Base-by-base conservation (phyloP, 1,140 invertebrate genomes). In the Pseudomyrmex sp. region DNA sequence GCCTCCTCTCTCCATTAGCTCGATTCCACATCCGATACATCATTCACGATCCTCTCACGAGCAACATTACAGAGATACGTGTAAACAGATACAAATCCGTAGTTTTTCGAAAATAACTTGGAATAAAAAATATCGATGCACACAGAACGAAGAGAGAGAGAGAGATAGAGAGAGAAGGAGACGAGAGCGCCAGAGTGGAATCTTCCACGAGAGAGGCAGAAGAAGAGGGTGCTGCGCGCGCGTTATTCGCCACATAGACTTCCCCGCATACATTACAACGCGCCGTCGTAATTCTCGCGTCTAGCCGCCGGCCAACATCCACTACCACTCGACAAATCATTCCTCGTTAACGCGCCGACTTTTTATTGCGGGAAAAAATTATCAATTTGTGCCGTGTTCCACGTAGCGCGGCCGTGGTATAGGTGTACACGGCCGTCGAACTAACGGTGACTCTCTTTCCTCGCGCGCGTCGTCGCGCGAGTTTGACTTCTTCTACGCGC, bases 1-100 rank as follows among this genome's bases (percentile, higher is more conserved):
- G 35, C 5, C 35, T 35, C 5, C 35, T 35, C 35, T 89, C 87
- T 91, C 89, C 87, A 91, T 91, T 91, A 92, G 88, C 76, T 86
- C 85, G 86, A 91, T 91, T 91, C 89, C 65, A 90, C 82, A 70
- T 79, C 54, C 84, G 88, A 91, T 91, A 89, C 87, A 91, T 91
- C 89, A 89, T 86, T 20, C 61, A 58, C 50, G 56, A 52, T 46
- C 50, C 58, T 76, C 70, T 7, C 66, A 44, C 13, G 35, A 61
- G 44, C 56, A 46, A 20, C n/a, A 52, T 69, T 68, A 26, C 26
- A 3, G 26, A 26, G 26, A 26, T 26, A 26, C 26, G 4, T 3
- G 26, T 26, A 26, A 1, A 48, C 15, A 13, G 23, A 59, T 44
- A 4, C 23, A 79, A 79, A 48, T 59, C 26, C 2, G 52, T 59